A percentile compares a stretch with the other conserved stretches of the same genome.
These are phyloP conservation scores for Hydrochoerus hydrochaeris DNA, from an alignment of 2,113 vertebrate genomes.

Conservation along the genomic window DNA sequence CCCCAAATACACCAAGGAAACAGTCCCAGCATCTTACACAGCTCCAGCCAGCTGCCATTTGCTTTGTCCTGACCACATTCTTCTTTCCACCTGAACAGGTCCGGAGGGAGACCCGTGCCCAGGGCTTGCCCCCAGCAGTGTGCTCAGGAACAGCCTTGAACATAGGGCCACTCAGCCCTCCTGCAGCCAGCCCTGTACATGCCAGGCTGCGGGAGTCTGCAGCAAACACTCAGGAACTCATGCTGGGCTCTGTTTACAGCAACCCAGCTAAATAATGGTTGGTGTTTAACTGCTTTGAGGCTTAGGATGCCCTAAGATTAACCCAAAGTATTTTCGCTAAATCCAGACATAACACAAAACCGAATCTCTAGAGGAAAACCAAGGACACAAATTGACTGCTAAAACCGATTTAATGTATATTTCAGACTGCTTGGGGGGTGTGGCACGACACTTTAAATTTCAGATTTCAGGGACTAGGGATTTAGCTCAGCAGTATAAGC, in stretches of 20 bases:
- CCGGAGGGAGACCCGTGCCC: not conserved
- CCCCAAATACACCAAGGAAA: not conserved
- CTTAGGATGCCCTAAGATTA: conserved; percentile 40
- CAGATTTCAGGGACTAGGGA: not conserved
- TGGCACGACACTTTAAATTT: not conserved
- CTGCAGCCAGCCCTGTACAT: not conserved
- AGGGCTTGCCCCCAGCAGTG: not conserved
- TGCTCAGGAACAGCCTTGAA: not conserved
- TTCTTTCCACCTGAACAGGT: not conserved
- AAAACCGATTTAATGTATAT: not conserved
- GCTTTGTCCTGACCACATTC: not conserved
- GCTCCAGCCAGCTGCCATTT: not conserved
- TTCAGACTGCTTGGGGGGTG: not conserved
- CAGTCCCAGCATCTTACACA: not conserved
- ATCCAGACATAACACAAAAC: not conserved
- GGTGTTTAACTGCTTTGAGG: conserved; percentile 55
- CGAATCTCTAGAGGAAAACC: not conserved
- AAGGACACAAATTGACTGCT: not conserved
- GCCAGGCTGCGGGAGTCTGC: conserved; percentile 55
- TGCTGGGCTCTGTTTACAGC: conserved; percentile 60
- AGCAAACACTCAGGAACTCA: conserved; percentile 44
- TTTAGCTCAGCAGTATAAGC: too few species aligned
- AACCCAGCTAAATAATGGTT: not conserved
- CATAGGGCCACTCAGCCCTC: not conserved
- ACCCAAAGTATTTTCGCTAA: conserved; percentile 52